phyloP scores from a whole-genome alignment of 2,113 vertebrate species.

The Triplophysa tibetana region DNA sequence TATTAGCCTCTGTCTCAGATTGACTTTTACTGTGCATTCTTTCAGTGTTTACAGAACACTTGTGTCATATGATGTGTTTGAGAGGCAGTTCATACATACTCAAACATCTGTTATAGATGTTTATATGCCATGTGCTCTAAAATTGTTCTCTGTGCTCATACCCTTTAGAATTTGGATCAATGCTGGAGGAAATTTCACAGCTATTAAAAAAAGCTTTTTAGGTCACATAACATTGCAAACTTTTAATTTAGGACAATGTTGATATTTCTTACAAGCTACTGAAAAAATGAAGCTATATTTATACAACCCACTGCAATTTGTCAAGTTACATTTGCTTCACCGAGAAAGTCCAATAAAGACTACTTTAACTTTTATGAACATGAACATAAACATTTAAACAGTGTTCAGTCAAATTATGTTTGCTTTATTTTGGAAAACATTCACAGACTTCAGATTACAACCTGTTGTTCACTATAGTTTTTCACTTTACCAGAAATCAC shows the following conservation, averaged over 20 bases:
- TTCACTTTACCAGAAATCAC: constrained; percentile 59
- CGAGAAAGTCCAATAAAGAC: neutral
- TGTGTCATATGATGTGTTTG: constrained; percentile 8
- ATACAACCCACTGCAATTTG: constrained; percentile 21
- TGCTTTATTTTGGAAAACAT: constrained; percentile 76
- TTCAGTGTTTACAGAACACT: neutral
- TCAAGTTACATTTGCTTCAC: neutral
- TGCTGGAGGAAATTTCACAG: constrained; percentile 53
- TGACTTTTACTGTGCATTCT: neutral
- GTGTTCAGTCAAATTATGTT: constrained; percentile 21
- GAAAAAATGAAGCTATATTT: constrained; percentile 25
- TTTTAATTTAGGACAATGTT: constrained; percentile 45
- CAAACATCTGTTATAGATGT: neutral
- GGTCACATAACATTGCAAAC: constrained; percentile 48
- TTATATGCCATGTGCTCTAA: constrained; percentile 29
- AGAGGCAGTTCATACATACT: neutral
- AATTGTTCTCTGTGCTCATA: constrained; percentile 4
- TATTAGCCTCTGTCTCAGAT: neutral
- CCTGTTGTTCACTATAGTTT: constrained; percentile 48
- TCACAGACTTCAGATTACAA: constrained; percentile 66
- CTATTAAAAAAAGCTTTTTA: constrained; percentile 48
- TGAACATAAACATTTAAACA: neutral
- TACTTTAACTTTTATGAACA: neutral
- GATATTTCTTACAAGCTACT: constrained; percentile 37
- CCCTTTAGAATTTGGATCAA: constrained; percentile 47